Evolutionary conservation across 2,888 invertebrate species (phyloP).

Genomic region (Pocota personata): DNA sequence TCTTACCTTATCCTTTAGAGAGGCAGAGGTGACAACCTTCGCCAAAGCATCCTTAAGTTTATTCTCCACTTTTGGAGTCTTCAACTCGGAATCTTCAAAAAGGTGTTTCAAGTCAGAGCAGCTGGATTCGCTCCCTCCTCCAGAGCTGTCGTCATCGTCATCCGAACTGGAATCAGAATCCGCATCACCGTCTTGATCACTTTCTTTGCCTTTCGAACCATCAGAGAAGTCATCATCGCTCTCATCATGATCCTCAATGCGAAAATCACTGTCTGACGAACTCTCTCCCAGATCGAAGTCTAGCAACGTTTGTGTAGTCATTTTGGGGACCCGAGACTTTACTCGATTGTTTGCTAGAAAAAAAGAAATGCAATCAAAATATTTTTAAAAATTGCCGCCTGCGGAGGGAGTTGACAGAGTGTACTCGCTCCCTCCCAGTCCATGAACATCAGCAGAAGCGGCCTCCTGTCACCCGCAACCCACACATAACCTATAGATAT

Average conservation of each 20-base stretch:
- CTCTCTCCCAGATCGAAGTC: conserved; percentile 95
- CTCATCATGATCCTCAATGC: conserved; percentile 92
- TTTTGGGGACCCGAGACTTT: conserved; percentile 88
- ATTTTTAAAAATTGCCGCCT: conserved; percentile 41
- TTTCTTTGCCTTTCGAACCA: conserved; percentile 84
- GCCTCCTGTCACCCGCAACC: conserved; percentile 57
- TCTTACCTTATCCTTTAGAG: conserved; percentile 73
- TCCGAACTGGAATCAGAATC: conserved; percentile 72
- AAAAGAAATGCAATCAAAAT: conserved; percentile 20
- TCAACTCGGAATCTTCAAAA: conserved; percentile 75
- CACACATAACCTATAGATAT: conserved; percentile 70
- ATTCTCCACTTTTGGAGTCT: conserved; percentile 68
- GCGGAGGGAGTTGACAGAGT: conserved; percentile 17
- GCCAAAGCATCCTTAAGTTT: conserved; percentile 70
- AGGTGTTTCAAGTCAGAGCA: conserved; percentile 77
- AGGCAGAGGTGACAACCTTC: conserved; percentile 62
- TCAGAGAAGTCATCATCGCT: conserved; percentile 84
- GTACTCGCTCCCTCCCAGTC: neutral
- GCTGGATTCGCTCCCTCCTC: conserved; percentile 69
- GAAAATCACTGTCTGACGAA: conserved; percentile 97
- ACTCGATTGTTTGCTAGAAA: conserved; percentile 89
- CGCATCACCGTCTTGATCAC: conserved; percentile 83
- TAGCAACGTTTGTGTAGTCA: conserved; percentile 88
- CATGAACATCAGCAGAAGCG: conserved; percentile 8
- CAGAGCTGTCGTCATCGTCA: conserved; percentile 79